phyloP scores from a whole-genome alignment of 2,888 invertebrate species.

The Mesorhabditis sp. region DNA sequence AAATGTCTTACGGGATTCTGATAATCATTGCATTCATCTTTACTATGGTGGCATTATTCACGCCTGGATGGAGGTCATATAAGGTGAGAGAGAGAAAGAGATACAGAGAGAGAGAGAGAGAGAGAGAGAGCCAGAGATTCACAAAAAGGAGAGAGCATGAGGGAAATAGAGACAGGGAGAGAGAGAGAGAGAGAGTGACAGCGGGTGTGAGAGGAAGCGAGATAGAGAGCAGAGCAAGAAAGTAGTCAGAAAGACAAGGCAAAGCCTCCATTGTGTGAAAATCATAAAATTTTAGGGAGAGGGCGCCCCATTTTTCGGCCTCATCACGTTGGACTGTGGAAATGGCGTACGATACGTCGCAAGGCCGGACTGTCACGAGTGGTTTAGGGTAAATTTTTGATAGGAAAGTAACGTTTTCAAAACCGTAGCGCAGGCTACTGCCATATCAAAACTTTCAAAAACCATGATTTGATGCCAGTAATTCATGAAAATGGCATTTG shows the following conservation, averaged over 20 bases:
- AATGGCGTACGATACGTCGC: slow-evolving; percentile 25
- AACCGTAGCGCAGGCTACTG: too few relatives aligned
- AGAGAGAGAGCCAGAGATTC: too few relatives aligned
- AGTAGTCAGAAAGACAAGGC: slow-evolving; percentile 4
- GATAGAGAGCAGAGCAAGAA: background rate
- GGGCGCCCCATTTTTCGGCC: slow-evolving; percentile 38
- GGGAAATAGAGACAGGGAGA: too few relatives aligned
- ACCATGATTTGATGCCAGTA: background rate
- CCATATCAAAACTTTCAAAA: background rate
- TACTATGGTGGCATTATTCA: slow-evolving; percentile 42
- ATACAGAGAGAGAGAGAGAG: too few relatives aligned
- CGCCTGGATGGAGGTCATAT: slow-evolving; percentile 48
- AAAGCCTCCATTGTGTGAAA: background rate
- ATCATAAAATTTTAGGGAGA: slow-evolving; percentile 15
- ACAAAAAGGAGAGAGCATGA: too few relatives aligned
- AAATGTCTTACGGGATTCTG: slow-evolving; percentile 21
- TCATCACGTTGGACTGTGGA: slow-evolving; percentile 43
- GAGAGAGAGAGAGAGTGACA: too few relatives aligned
- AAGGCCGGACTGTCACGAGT: slow-evolving; percentile 35
- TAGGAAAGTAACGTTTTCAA: too few relatives aligned
- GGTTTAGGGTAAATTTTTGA: slow-evolving; percentile 27
- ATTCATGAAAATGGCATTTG: background rate
- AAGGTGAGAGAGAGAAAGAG: background rate
- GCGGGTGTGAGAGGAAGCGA: too few relatives aligned
- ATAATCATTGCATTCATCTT: slow-evolving; percentile 35